Base-by-base conservation (phyloP, 37 sponge, comb jelly and placozoan genomes). In the Dysidea cf. avara region DNA sequence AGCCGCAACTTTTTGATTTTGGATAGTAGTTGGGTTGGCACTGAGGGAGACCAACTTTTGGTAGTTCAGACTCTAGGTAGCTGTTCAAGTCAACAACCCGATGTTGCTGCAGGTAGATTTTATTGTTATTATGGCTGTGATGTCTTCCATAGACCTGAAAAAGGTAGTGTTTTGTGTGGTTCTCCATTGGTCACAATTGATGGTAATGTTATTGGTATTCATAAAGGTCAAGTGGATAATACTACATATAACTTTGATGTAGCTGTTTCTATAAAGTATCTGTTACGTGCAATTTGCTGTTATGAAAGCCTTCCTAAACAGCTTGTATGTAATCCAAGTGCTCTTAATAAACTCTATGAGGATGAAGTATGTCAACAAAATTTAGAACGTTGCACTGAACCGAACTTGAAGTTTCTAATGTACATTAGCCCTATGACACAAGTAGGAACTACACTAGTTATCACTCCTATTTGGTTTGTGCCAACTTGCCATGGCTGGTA, bases 401-500 rank as follows among this genome's bases (percentile, higher is more conserved):
- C 12, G 28, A 48, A 62, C 50, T 29, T 48, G 28, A 36, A 31
- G 13, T n/a, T 37, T 24, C 64, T 63, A 18, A 63, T 75, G 24
- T 75, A 55, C 49, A 54, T 75, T 2, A 75, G 64, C 18, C 63
- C 64, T 24, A 54, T 28, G 26, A 24, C 29, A 28, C 30, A 21
- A 2, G 11, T 6, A 18, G 65, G 48, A 47, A n/a, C n/a, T n/a
- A n/a, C n/a, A n/a, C n/a, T n/a, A n/a, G 39, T 12, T 9, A 54
- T 75, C 6, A 64, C 48, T 46, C 65, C 76, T 22, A 38, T 75
- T 17, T 75, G 76, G 76, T 75, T 32, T 63, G 32, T 46, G 2
- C 76, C 76, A 3, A 75, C 76, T 22, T 46, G 64, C 47, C 53
- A 58, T 39, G 76, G 76, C 2, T 75, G 76, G 76, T 75, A 62